Evolutionary conservation across 2,113 vertebrate species (phyloP).

Genomic region (Genyomyrus donnyi): DNA sequence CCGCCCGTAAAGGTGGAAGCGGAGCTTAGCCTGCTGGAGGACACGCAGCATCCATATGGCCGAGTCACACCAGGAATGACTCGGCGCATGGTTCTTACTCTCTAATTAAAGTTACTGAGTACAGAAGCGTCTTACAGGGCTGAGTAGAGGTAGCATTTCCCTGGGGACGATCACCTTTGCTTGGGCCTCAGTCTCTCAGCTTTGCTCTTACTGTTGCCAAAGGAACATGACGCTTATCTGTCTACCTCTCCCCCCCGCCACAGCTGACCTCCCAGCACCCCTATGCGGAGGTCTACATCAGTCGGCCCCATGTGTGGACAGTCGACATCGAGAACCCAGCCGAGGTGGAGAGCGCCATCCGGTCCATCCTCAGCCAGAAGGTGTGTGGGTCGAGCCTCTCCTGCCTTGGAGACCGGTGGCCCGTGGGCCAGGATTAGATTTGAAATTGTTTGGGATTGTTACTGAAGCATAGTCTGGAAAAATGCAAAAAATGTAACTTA

Average conservation of each 20-base stretch:
- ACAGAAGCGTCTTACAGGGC: background rate
- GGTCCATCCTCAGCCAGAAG: slow-evolving; percentile 93
- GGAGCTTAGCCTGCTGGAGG: background rate
- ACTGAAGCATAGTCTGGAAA: background rate
- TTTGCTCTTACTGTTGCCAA: background rate
- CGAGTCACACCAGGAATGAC: background rate
- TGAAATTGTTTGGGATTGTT: background rate
- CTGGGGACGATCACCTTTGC: background rate
- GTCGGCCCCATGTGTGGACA: slow-evolving; percentile 92
- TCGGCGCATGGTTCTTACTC: background rate
- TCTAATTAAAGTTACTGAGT: background rate
- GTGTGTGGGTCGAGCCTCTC: slow-evolving; percentile 45
- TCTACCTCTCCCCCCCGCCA: background rate
- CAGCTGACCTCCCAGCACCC: slow-evolving; percentile 96
- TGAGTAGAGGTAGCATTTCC: background rate
- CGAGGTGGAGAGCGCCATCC: slow-evolving; percentile 84
- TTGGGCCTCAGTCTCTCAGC: background rate
- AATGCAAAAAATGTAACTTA: background rate
- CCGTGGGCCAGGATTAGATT: background rate
- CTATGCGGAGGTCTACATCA: slow-evolving; percentile 94
- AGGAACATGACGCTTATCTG: background rate
- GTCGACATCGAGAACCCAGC: slow-evolving; percentile 79
- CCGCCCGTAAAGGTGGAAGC: background rate
- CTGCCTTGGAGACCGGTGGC: background rate
- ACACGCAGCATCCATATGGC: background rate